phyloP scores from a whole-genome alignment of 2,888 invertebrate species.

The Lacanobia wlatinum region DNA sequence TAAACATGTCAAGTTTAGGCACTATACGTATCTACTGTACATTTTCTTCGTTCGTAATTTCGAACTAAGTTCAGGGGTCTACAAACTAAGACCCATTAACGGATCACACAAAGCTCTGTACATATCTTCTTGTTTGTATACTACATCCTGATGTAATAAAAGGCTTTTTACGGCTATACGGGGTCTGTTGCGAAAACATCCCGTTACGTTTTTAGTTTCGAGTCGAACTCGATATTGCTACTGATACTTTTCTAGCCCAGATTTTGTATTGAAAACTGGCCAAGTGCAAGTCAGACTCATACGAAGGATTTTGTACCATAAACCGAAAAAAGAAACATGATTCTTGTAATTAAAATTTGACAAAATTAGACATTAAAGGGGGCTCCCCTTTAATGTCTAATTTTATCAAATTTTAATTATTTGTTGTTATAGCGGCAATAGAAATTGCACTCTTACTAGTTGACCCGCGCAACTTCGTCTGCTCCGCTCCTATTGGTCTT shows the following conservation, averaged over 20 bases:
- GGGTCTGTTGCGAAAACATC: slow-evolving; percentile 10
- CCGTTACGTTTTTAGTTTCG: slow-evolving; percentile 18
- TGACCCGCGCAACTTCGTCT: no score
- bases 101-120: slow-evolving; percentile 34
- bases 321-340: no score
- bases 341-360: no score
- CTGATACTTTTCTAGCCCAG: background rate
- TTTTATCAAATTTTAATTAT: no score
- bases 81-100: slow-evolving; percentile 33
- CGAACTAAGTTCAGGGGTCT: slow-evolving; percentile 26
- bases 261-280: background rate
- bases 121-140: slow-evolving; percentile 15
- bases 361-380: no score
- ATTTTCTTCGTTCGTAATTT: slow-evolving; percentile 26
- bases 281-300: no score
- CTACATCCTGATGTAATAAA: slow-evolving; percentile 32
- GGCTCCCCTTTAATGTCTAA: no score
- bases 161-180: slow-evolving; percentile 26
- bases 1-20: slow-evolving; percentile 1
- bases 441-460: no score
- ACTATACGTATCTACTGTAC: background rate
- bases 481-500: no score
- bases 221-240: background rate
- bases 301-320: no score
- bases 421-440: no score